Evolutionary conservation across 1,140 invertebrate species (phyloP).

Genomic region (Oncopodura yosiiana): DNA sequence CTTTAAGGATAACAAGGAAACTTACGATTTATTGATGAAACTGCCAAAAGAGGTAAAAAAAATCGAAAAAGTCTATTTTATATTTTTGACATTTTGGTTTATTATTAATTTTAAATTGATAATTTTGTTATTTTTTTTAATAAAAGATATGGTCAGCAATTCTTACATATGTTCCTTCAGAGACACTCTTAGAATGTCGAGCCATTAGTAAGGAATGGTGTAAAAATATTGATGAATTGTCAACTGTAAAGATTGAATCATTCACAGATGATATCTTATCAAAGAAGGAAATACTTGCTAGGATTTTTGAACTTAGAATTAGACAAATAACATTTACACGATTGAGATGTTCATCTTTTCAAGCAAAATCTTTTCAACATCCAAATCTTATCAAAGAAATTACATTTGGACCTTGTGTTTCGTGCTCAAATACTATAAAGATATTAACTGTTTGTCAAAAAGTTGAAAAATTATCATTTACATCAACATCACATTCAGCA

Average conservation of each 20-base stretch:
- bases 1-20: no score
- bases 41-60: no score
- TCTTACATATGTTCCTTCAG: slow-evolving; percentile 16
- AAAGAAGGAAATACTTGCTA: not conserved
- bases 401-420: slow-evolving; percentile 14
- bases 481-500: slow-evolving; percentile 12
- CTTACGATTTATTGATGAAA: no score
- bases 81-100: no score
- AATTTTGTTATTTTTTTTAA: not conserved
- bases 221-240: slow-evolving; percentile 19
- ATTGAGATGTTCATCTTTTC: slow-evolving; percentile 4
- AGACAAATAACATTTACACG: slow-evolving; percentile 10
- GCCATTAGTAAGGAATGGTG: slow-evolving; percentile 20
- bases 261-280: not conserved
- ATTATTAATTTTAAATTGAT: not conserved
- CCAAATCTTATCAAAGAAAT: slow-evolving; percentile 26
- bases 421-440: slow-evolving; percentile 7
- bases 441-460: slow-evolving; percentile 15
- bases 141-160: slow-evolving; percentile 23
- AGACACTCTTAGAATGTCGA: slow-evolving; percentile 12
- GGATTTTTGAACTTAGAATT: slow-evolving; percentile 18
- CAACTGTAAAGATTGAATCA: slow-evolving; percentile 4
- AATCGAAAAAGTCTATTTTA: no score
- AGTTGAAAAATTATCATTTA: slow-evolving; percentile 18
- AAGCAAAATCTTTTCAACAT: slow-evolving; percentile 13